phyloP scores from a whole-genome alignment of 1,140 invertebrate species.

The Sinella curviseta region DNA sequence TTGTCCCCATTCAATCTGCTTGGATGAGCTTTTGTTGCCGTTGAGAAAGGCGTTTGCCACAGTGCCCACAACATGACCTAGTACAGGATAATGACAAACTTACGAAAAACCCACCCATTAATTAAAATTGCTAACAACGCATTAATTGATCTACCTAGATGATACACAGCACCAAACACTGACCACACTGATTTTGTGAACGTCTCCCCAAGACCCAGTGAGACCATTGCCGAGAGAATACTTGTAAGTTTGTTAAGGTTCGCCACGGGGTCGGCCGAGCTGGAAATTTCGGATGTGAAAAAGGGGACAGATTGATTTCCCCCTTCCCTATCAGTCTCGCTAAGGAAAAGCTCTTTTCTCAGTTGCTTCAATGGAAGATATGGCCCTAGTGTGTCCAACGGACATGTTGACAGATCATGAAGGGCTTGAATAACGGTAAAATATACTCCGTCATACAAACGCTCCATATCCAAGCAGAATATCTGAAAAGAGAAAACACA shows the following conservation, averaged over 20 bases:
- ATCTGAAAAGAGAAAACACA: conserved; percentile 30
- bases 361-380: conserved; percentile 43
- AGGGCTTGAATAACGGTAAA: conserved; percentile 44
- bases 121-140: no score
- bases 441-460: conserved; percentile 40
- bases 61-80: conserved; percentile 69
- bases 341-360: conserved; percentile 40
- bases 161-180: conserved; percentile 86
- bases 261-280: conserved; percentile 32
- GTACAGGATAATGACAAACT: no score
- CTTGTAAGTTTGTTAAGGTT: conserved; percentile 33
- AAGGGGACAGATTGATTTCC: conserved; percentile 36
- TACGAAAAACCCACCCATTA: no score
- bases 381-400: conserved; percentile 41
- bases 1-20: conserved; percentile 37
- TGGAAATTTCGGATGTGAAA: conserved; percentile 39
- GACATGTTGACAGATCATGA: conserved; percentile 44
- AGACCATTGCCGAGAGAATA: conserved; percentile 68
- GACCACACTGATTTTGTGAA: conserved; percentile 82
- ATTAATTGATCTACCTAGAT: no score
- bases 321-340: conserved; percentile 33
- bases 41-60: conserved; percentile 27
- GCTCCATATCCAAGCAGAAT: conserved; percentile 43
- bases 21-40: conserved; percentile 24
- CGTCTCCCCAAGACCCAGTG: conserved; percentile 70